Evolutionary conservation across 1,140 invertebrate genomes (phyloP).

Genomic region (Alviniconcha marisindica): DNA sequence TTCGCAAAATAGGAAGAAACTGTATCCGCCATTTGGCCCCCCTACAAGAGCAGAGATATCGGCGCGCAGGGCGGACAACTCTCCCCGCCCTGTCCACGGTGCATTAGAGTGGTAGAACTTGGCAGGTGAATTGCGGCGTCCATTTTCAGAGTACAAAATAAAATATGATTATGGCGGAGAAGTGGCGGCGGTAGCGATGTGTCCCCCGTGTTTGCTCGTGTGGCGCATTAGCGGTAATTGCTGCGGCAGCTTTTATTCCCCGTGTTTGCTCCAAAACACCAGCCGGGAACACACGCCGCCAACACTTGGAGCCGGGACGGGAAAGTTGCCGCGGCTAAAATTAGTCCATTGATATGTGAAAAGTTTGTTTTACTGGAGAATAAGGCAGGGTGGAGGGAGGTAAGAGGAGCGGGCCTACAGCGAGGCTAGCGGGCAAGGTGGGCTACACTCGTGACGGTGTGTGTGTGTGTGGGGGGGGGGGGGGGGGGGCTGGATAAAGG

Average conservation of each 20-base stretch:
- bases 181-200: constrained; percentile 23
- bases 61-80: constrained; percentile 24
- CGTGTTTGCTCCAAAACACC: constrained; percentile 35
- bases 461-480: too few species aligned
- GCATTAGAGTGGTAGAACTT: constrained; percentile 24
- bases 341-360: neutral
- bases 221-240: constrained; percentile 32
- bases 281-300: neutral
- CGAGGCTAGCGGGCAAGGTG: too few species aligned
- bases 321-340: constrained; percentile 3
- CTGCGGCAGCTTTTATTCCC: neutral
- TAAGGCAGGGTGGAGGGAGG: neutral
- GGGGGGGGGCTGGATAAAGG: too few species aligned
- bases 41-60: neutral
- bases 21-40: constrained; percentile 36
- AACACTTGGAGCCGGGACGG: neutral
- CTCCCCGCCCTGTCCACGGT: neutral
- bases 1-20: constrained; percentile 39
- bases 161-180: constrained; percentile 17
- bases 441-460: too few species aligned
- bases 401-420: too few species aligned
- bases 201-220: neutral
- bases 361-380: neutral
- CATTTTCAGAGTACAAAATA: neutral
- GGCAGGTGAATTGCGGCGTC: constrained; percentile 24